Conservation (phyloP, 1,140 invertebrate genomes). For the Heterodera schachtii region DNA sequence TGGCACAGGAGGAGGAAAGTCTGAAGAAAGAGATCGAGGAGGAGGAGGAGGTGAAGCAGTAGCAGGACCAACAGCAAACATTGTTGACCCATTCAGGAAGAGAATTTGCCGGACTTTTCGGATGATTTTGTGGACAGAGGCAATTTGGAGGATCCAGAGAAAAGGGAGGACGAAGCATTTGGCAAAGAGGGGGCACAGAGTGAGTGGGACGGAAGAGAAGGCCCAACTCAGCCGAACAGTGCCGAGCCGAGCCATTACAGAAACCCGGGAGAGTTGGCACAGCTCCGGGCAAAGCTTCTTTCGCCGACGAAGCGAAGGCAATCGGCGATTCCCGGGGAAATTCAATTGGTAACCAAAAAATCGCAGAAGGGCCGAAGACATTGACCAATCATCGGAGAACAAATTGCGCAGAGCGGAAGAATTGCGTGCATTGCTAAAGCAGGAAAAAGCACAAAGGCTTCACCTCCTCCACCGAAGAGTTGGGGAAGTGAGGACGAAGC, state of each 20-base stretch:
- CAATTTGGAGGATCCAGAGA: background rate
- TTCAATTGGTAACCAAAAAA: constrained; percentile 18
- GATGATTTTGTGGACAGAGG: constrained; percentile 6
- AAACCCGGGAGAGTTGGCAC: constrained; percentile 33
- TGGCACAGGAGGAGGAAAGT: constrained; percentile 57
- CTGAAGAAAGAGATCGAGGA: constrained; percentile 58
- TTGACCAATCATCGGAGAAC: constrained; percentile 12
- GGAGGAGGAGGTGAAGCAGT: constrained; percentile 18
- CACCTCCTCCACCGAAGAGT: constrained; percentile 41
- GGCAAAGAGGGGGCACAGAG: background rate
- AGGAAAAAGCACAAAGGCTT: constrained; percentile 45
- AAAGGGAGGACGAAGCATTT: background rate
- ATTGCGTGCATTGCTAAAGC: constrained; percentile 43
- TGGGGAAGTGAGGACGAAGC: constrained; percentile 41
- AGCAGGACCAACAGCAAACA: constrained; percentile 40
- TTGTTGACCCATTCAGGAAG: constrained; percentile 13
- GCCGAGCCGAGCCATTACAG: constrained; percentile 7
- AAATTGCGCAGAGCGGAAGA: constrained; percentile 53
- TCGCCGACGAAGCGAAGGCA: constrained; percentile 29
- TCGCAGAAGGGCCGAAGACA: constrained; percentile 31
- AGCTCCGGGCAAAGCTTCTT: constrained; percentile 23
- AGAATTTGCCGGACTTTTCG: constrained; percentile 15
- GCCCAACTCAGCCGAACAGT: background rate
- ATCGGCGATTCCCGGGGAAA: background rate
- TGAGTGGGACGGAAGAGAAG: background rate